Conservation (phyloP, 2,113 vertebrate genomes). For the Sorex fumeus region DNA sequence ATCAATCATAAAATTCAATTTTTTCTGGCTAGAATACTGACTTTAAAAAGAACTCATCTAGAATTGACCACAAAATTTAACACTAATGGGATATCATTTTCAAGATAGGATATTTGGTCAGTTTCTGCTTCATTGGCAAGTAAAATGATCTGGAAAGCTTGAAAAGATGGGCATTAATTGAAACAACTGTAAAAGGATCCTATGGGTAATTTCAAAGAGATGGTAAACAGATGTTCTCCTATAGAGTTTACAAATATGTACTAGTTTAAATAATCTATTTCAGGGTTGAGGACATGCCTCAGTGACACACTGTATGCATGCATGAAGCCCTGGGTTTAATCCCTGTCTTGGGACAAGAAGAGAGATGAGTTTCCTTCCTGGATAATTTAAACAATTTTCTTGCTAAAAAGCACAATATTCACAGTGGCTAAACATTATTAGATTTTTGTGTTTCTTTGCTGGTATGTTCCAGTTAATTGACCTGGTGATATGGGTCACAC, state of each 20-base stretch:
- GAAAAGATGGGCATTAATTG: neutral
- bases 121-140: slow-evolving; percentile 18
- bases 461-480: neutral
- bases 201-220: slow-evolving; percentile 13
- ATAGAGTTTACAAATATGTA: neutral
- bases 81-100: neutral
- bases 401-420: neutral
- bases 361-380: neutral
- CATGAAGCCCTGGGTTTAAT: no score
- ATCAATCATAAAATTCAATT: no score
- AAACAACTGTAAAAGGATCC: neutral
- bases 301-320: no score
- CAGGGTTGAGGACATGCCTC: neutral
- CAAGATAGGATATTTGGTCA: neutral
- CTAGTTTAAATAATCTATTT: neutral
- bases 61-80: slow-evolving; percentile 11
- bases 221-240: neutral
- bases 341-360: no score
- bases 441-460: neutral
- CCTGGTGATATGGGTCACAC: neutral
- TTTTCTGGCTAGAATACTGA: neutral
- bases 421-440: neutral
- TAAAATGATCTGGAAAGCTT: slow-evolving; percentile 18
- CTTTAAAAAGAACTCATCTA: no score
- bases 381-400: neutral